A percentile compares a stretch with the other conserved stretches of the same genome.
These are phyloP conservation scores for Leptinotarsa rubiginosa DNA, from an alignment of 2,888 invertebrate genomes.

Conservation along the genomic window DNA sequence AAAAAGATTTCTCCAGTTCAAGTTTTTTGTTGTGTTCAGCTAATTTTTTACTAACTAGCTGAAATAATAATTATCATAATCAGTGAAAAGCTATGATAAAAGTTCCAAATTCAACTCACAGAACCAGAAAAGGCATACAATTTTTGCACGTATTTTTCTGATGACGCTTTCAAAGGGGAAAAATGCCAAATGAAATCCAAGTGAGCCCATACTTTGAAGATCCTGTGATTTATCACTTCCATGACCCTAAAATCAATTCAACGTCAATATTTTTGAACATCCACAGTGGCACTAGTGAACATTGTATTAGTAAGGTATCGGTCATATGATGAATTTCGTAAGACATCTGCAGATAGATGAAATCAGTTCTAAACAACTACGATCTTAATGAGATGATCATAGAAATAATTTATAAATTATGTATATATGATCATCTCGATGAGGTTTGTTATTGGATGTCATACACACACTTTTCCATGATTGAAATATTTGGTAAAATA, in stretches of 20 bases:
- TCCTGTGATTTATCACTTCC: conserved; percentile 29
- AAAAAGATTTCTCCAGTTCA: not conserved
- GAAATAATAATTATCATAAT: not conserved
- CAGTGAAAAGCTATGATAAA: not conserved
- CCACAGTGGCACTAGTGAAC: too few species aligned
- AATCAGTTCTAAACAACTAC: not conserved
- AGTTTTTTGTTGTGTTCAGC: conserved; percentile 22
- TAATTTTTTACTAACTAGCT: conserved; percentile 36
- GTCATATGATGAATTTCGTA: too few species aligned
- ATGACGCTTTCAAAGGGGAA: conserved; percentile 32
- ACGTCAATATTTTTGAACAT: too few species aligned
- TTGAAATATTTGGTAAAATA: too few species aligned
- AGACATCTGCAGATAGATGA: too few species aligned
- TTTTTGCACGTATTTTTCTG: not conserved
- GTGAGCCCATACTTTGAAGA: conserved; percentile 36
- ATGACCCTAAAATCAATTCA: conserved; percentile 27
- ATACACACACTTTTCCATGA: too few species aligned
- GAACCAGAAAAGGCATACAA: conserved; percentile 24
- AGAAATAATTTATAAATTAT: too few species aligned
- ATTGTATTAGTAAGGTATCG: too few species aligned
- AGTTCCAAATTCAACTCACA: conserved; percentile 25
- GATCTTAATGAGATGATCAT: not conserved
- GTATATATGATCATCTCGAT: too few species aligned
- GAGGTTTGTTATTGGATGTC: too few species aligned
- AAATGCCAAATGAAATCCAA: conserved; percentile 33